Conservation (phyloP, 2,888 invertebrate genomes). For the Drosophila rubida region DNA sequence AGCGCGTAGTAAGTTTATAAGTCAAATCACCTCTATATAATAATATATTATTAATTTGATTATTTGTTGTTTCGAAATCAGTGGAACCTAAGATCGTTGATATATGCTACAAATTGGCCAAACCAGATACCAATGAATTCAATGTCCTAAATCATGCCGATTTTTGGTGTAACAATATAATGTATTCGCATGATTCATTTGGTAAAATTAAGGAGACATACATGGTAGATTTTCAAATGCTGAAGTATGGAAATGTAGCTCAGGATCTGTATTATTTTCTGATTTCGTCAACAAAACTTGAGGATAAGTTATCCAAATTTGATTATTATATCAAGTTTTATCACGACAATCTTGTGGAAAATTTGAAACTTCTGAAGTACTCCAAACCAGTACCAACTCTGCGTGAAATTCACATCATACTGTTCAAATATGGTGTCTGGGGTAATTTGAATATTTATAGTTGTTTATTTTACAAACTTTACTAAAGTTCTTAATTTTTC, state of each 20-base stretch:
- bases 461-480: neutral
- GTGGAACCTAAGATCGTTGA: too few relatives aligned
- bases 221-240: slow-evolving; percentile 80
- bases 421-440: slow-evolving; percentile 37
- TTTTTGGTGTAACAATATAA: slow-evolving; percentile 77
- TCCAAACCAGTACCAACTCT: slow-evolving; percentile 72
- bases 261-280: slow-evolving; percentile 79
- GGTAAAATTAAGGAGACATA: slow-evolving; percentile 64
- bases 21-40: neutral
- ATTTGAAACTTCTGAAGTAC: slow-evolving; percentile 74
- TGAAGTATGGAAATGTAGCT: slow-evolving; percentile 70
- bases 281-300: slow-evolving; percentile 76
- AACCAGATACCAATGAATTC: slow-evolving; percentile 50
- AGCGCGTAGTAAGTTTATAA: slow-evolving; percentile 59
- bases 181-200: slow-evolving; percentile 71
- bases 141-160: slow-evolving; percentile 78
- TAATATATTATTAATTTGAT: too few relatives aligned
- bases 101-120: slow-evolving; percentile 19
- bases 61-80: too few relatives aligned
- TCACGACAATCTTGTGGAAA: slow-evolving; percentile 71
- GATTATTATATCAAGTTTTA: slow-evolving; percentile 81
- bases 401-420: slow-evolving; percentile 67
- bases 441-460: neutral
- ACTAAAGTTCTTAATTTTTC: neutral
- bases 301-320: slow-evolving; percentile 77